phyloP scores from a whole-genome alignment of 1,140 invertebrate species.

The Cardiocondyla obscurior region DNA sequence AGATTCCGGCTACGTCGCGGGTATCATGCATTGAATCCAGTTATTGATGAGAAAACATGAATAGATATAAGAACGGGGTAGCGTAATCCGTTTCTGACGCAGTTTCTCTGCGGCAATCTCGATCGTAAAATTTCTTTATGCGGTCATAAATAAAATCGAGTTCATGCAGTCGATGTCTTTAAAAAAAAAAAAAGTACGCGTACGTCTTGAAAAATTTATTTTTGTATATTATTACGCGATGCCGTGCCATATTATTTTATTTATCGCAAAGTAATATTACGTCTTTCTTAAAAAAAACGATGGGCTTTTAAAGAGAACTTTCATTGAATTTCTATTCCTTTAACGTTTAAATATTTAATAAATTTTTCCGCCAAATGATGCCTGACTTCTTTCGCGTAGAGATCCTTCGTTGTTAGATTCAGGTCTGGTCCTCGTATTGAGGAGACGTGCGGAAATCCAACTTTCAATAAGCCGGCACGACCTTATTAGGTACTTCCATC shows the following conservation, averaged over 20 bases:
- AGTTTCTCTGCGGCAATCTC: background rate
- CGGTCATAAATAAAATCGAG: background rate
- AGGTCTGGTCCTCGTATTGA: constrained; percentile 28
- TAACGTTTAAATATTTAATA: no score
- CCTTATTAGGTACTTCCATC: constrained; percentile 65
- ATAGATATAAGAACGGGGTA: constrained; percentile 5
- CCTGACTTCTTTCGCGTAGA: constrained; percentile 9
- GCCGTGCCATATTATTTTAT: no score
- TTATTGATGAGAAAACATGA: constrained; percentile 3
- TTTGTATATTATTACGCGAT: background rate
- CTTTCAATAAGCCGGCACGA: constrained; percentile 65
- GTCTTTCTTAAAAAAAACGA: background rate
- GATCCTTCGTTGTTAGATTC: constrained; percentile 9
- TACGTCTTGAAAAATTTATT: background rate
- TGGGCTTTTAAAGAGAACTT: no score
- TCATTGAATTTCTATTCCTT: no score
- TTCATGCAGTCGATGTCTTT: background rate
- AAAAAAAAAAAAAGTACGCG: background rate
- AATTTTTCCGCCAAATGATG: constrained; percentile 1
- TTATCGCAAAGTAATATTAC: background rate
- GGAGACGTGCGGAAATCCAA: constrained; percentile 51
- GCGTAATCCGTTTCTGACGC: constrained; percentile 21
- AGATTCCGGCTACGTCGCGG: background rate
- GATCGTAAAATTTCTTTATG: constrained; percentile 60
- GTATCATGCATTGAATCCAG: background rate